phyloP scores from a whole-genome alignment of 2,888 invertebrate species.

The Dexiosoma caninum region DNA sequence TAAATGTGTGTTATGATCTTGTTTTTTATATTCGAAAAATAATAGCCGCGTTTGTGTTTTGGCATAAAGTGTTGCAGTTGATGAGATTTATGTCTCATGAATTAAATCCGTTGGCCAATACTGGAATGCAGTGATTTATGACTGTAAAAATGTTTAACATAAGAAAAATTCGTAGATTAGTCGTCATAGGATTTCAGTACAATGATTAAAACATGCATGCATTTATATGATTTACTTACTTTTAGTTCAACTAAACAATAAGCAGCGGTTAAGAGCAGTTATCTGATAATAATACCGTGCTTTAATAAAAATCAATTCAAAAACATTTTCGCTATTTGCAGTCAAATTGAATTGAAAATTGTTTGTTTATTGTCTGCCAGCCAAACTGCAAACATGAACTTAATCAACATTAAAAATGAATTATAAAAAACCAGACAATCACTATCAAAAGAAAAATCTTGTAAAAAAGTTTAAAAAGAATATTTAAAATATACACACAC shows the following conservation, averaged over 20 bases:
- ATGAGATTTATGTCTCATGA: conserved; percentile 74
- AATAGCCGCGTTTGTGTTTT: conserved; percentile 68
- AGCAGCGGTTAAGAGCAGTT: too few relatives aligned
- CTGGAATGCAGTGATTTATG: conserved; percentile 57
- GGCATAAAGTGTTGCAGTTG: conserved; percentile 74
- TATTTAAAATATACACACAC: neutral
- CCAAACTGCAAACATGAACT: neutral
- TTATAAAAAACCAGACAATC: conserved; percentile 3
- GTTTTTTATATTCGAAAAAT: conserved; percentile 21
- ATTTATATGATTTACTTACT: too few relatives aligned
- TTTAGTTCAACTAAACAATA: too few relatives aligned
- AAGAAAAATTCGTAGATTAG: conserved; percentile 44
- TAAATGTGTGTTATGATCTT: conserved; percentile 54
- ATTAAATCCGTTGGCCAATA: conserved; percentile 68
- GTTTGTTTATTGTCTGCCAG: neutral
- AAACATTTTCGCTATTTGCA: neutral
- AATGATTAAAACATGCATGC: neutral
- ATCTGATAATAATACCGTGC: too few relatives aligned
- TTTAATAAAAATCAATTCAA: too few relatives aligned
- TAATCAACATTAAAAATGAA: conserved; percentile 1
- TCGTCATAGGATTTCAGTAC: conserved; percentile 30
- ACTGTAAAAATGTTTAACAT: conserved; percentile 40
- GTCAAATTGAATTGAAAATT: neutral
- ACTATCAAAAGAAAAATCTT: conserved; percentile 44
- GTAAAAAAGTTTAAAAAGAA: neutral